Conservation (phyloP, 2,888 invertebrate genomes). For the Pandemis corylana region DNA sequence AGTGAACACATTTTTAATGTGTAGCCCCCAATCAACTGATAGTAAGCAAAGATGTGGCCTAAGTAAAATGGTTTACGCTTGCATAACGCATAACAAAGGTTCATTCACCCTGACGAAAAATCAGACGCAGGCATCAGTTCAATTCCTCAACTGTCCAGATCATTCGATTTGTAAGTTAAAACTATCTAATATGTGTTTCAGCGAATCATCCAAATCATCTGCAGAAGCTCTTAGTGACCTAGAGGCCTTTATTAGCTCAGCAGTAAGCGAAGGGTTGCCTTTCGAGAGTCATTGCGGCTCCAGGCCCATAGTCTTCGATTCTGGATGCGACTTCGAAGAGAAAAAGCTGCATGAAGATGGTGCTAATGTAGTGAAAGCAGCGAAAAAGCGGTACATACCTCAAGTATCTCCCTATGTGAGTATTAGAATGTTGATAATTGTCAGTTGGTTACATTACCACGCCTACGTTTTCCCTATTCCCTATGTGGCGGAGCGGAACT, state of each 20-base stretch:
- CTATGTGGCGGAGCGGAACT: no score
- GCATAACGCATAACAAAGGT: no score
- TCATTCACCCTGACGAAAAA: no score
- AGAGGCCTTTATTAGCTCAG: conserved; percentile 56
- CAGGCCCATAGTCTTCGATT: conserved; percentile 63
- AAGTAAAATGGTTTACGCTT: no score
- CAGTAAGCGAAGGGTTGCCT: conserved; percentile 55
- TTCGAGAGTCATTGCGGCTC: conserved; percentile 76
- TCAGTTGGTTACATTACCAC: background rate
- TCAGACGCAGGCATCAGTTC: no score
- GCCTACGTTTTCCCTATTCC: no score
- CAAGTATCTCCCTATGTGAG: conserved; percentile 78
- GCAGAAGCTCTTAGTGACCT: conserved; percentile 52
- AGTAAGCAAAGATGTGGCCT: no score
- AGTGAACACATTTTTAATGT: no score
- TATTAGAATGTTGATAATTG: background rate
- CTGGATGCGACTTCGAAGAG: conserved; percentile 52
- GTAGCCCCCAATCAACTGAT: no score
- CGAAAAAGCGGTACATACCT: conserved; percentile 66
- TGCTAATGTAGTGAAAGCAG: conserved; percentile 52
- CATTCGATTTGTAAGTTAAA: no score
- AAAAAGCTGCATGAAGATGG: conserved; percentile 51
- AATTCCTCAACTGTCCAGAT: no score
- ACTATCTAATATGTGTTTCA: conserved; percentile 52
- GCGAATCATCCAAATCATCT: conserved; percentile 55